A percentile compares a stretch with the other conserved stretches of the same genome.
phyloP scores from a whole-genome alignment of 2,113 vertebrate species.

The Terrapene triunguis region DNA sequence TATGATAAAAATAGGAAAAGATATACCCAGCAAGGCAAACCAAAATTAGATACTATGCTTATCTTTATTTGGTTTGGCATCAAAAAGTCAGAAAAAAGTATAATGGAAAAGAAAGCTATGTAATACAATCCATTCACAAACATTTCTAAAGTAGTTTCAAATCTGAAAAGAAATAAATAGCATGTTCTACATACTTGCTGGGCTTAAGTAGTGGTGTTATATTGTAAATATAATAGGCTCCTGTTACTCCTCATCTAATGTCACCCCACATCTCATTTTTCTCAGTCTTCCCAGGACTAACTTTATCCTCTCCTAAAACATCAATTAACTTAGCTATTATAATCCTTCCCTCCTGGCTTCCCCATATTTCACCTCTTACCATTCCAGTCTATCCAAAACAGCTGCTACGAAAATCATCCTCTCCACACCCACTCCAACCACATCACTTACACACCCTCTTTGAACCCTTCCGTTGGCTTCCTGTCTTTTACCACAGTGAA shows the following conservation, averaged over 20 bases:
- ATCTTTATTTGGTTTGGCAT: conserved; percentile 69
- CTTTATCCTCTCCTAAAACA: neutral
- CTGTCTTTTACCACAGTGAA: neutral
- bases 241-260: neutral
- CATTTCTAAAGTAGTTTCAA: conserved; percentile 53
- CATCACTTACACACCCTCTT: neutral
- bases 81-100: conserved; percentile 42
- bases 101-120: conserved; percentile 49
- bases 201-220: neutral
- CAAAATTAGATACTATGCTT: conserved; percentile 31
- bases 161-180: conserved; percentile 16
- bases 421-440: neutral
- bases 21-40: conserved; percentile 1
- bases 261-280: neutral
- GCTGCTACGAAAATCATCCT: neutral
- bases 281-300: neutral
- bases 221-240: conserved; percentile 20
- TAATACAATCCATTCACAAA: conserved; percentile 60
- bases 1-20: neutral
- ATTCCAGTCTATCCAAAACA: neutral
- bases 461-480: neutral
- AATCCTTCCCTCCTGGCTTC: neutral
- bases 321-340: neutral
- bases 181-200: conserved; percentile 19
- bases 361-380: neutral